Evolutionary conservation across 2,113 vertebrate genomes (phyloP), one percentile per base, ranked within the genome.

Genomic region (Bos javanicus): DNA sequence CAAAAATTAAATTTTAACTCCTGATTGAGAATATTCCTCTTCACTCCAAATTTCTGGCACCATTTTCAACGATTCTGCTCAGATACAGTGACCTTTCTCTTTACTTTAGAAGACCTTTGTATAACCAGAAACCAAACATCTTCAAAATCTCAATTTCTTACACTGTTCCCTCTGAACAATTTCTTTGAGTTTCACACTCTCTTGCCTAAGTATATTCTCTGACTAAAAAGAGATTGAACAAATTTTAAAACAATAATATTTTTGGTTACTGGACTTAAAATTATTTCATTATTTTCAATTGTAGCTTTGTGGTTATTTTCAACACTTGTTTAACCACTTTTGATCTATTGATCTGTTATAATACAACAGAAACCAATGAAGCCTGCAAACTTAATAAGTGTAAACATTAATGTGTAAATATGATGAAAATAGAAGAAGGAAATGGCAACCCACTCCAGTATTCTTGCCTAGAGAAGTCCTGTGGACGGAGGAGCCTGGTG

Each of bases 331-430:
- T 87, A 43, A 90, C 43, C 12, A 87, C 39, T 83, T 95, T 95
- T 87, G 43, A 96, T 16, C 13, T 30, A 78, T 17, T 91, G 25
- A 90, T 91, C 33, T 60, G 39, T 54, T 91, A 25, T 39, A 94
- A 59, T 52, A 39, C 14, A 82, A 80, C 23, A 94, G 48, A 96
- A 95, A 87, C 50, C 80, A 14, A 54, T 48, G 23, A 95, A 50
- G 48, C 14, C 13, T 94, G 11, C 16, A 90, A 43, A 85, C 5
- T 80, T 88, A 96, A 94, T 86, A 54, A 74, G 90, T 85, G 12
- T 46, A 43, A 95, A 94, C 9, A 90, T 60, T 67, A 88, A 86
- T 94, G 88, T 94, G 17, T 19, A 96, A 93, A 95, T 86, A 3
- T 19, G 57, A 43, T 87, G 4, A 95, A 90, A 95, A 94, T 54